Evolutionary conservation across 1,140 invertebrate species (phyloP).

Genomic region (Gryon sp.): DNA sequence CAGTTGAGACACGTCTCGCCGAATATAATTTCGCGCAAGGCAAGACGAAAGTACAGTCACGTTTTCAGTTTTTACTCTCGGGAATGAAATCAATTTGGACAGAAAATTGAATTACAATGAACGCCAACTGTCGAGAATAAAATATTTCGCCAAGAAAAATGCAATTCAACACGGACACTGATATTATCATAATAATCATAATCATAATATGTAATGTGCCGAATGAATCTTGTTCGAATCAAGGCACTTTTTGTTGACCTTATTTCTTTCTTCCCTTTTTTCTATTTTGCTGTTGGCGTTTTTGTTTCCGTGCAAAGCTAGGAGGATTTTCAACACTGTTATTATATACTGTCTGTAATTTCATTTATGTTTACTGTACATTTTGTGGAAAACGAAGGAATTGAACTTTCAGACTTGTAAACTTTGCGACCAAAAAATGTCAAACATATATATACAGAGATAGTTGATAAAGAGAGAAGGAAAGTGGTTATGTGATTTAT

Average conservation of each 20-base stretch:
- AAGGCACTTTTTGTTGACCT: constrained; percentile 16
- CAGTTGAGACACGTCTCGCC: constrained; percentile 59
- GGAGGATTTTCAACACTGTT: no score
- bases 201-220: constrained; percentile 45
- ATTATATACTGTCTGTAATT: no score
- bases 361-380: no score
- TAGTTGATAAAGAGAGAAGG: no score
- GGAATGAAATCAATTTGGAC: constrained; percentile 66
- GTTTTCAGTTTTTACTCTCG: constrained; percentile 64
- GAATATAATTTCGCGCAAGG: constrained; percentile 63
- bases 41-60: constrained; percentile 65
- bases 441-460: no score
- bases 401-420: no score
- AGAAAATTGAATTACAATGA: constrained; percentile 65
- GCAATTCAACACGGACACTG: constrained; percentile 50
- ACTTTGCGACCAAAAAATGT: no score
- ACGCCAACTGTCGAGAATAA: constrained; percentile 63
- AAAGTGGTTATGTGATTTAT: no score
- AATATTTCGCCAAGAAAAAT: constrained; percentile 60
- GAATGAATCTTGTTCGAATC: constrained; percentile 35
- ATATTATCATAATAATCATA: constrained; percentile 59
- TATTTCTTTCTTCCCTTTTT: constrained; percentile 1
- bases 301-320: no score
- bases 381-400: no score
- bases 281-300: neutral